Base-by-base conservation (phyloP, 2,888 invertebrate species). In the Baronia brevicornis region DNA sequence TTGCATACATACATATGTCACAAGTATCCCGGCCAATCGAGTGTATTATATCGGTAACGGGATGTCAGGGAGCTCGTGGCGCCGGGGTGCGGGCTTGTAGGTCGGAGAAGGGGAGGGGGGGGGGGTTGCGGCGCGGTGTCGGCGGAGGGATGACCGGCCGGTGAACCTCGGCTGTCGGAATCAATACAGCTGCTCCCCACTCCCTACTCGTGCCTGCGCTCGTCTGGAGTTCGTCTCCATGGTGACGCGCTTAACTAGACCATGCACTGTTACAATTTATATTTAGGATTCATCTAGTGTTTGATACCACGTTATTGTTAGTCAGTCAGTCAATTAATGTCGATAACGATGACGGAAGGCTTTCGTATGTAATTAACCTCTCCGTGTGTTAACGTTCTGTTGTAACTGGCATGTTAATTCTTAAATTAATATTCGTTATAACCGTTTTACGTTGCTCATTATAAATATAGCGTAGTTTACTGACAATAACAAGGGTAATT, bases 181-280 rank as follows among this genome's bases (percentile, higher is more conserved):
- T 82, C 85, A 82, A 86, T 86, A 86, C 80, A 86, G 84, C 88
- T 86, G 84, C 86, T 73, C 78, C 73, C 78, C 62, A 79, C 77
- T 60, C 72, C 58, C 63, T 58, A 56, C 57, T n/a, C n/a, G n/a
- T n/a, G n/a, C n/a, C n/a, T 49, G 64, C 70, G 67, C 57, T 56
- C 61, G 66, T 66, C 72, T 71, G 67, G 61, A 62, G 60, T 68
- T 57, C 62, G 84, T 84, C 46, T 63, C 71, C 66, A 82, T 82
- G 67, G 79, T 50, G 63, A 85, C 80, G 58, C 62, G 60, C 56
- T 45, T 54, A 60, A 69, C 69, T 64, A 57, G 60, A 59, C 56
- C 55, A 46, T 50, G 48, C 45, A 24, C 35, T 28, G 35, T 11
- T 23, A 22, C 13, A 18, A 28, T 18, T 33, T 21, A 12, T 21